Base-by-base conservation (phyloP, 1,140 invertebrate genomes). In the Pseudomyrmex flavicornis region DNA sequence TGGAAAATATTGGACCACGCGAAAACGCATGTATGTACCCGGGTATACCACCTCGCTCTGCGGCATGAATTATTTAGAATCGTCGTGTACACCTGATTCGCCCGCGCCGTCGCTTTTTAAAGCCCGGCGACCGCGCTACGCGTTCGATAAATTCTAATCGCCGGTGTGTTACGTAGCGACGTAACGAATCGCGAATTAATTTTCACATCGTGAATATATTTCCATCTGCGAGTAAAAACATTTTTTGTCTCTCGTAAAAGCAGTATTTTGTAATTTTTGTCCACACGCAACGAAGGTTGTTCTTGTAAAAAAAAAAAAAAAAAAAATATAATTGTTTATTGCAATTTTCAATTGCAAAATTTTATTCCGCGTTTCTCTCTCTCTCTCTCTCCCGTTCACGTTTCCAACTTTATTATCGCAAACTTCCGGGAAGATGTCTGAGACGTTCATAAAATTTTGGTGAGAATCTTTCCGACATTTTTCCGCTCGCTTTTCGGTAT, bases 21-120 rank as follows among this genome's bases (percentile, higher is more conserved):
- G 84, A 66, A 52, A 52, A n/a, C 65, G 66, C 50, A n/a, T 61
- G 68, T 17, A 17, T 17, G 17, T 17, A 59, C 22, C 44, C 65
- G 26, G 66, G 59, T 70, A 54, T 17, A 13, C 26, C 3, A 26
- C 26, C n/a, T 80, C 54, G 66, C 54, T 44, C 8, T 22, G 66
- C 20, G 76, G 12, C 66, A 80, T 80, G 66, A 80, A 80, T 80
- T 80, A 80, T 80, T 80, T 80, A 80, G 69, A 80, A n/a, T 22
- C 54, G 20, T 46, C 15, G 50, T 58, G 54, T 80, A 61, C 58
- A 59, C 44, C 46, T 35, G 66, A 72, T 70, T 20, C 20, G n/a
- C 17, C 22, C 52, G 26, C 26, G 22, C 69, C 44, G 54, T n/a
- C 50, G 52, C 26, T 48, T 70, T 79, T 79, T 79, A 35, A 70